Conservation (phyloP, 2,888 invertebrate genomes). For the Orchesella flavescens region DNA sequence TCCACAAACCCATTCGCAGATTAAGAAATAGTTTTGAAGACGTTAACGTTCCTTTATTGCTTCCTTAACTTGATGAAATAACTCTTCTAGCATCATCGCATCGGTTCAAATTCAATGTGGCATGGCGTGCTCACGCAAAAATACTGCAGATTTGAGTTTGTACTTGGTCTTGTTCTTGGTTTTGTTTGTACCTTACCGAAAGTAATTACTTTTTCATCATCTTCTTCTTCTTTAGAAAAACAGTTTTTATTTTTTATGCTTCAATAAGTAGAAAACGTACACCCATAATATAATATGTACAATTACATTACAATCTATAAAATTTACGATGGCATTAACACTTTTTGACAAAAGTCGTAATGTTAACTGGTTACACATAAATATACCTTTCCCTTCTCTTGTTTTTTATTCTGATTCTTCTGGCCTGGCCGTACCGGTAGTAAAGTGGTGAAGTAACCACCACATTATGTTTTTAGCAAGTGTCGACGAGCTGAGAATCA, state of each 20-base stretch:
- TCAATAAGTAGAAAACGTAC: neutral
- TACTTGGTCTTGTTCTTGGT: too few relatives aligned
- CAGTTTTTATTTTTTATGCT: neutral
- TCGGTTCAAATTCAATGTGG: neutral
- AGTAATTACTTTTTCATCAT: neutral
- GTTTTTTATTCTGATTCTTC: neutral
- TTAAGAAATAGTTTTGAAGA: neutral
- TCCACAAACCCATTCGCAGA: neutral
- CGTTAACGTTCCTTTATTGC: neutral
- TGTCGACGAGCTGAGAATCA: slow-evolving; percentile 16
- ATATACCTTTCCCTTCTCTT: neutral
- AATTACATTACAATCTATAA: slow-evolving; percentile 11
- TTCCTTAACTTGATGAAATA: neutral
- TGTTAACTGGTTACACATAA: neutral
- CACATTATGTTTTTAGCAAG: slow-evolving; percentile 10
- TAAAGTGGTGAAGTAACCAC: slow-evolving; percentile 5
- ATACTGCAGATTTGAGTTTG: neutral
- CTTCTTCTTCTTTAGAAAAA: neutral
- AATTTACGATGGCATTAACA: slow-evolving; percentile 26
- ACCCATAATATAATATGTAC: neutral
- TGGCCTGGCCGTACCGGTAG: neutral
- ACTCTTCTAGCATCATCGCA: neutral
- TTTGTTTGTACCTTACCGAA: neutral
- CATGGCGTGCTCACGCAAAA: neutral
- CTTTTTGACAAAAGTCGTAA: slow-evolving; percentile 14